Conservation (phyloP, 1,140 invertebrate genomes). For the Drosophila trapezifrons region DNA sequence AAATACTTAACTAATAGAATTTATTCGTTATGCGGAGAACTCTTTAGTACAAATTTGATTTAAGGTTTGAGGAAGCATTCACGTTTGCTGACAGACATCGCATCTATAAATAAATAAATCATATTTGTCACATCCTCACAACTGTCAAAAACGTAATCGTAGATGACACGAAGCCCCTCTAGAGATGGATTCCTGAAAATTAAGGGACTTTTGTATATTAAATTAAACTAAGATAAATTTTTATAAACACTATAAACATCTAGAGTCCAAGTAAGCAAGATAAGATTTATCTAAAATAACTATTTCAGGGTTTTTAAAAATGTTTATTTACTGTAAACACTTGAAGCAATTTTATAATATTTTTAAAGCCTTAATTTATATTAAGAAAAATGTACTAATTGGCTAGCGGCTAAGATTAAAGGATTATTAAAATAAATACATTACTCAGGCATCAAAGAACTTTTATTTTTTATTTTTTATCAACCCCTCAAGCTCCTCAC, state of each 20-base stretch:
- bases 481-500: slow-evolving; percentile 15
- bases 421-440: neutral
- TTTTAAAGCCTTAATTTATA: neutral
- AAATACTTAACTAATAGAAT: slow-evolving; percentile 6
- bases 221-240: slow-evolving; percentile 2
- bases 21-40: neutral
- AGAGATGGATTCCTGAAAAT: slow-evolving; percentile 11
- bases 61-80: slow-evolving; percentile 14
- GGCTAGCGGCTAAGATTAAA: neutral
- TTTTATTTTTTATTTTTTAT: neutral
- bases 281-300: no score
- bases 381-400: slow-evolving; percentile 3
- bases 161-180: slow-evolving; percentile 20
- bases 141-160: slow-evolving; percentile 44
- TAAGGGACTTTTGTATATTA: neutral
- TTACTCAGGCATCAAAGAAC: slow-evolving; percentile 18
- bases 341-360: neutral
- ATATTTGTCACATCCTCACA: slow-evolving; percentile 25
- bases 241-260: no score
- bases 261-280: no score
- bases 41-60: neutral
- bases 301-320: no score
- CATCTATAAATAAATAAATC: slow-evolving; percentile 20
- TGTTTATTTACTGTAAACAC: rapidly evolving
- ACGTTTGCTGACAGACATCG: slow-evolving; percentile 15